Evolutionary conservation across 2,113 vertebrate species (phyloP).

Genomic region (Acrocephalus kingi): DNA sequence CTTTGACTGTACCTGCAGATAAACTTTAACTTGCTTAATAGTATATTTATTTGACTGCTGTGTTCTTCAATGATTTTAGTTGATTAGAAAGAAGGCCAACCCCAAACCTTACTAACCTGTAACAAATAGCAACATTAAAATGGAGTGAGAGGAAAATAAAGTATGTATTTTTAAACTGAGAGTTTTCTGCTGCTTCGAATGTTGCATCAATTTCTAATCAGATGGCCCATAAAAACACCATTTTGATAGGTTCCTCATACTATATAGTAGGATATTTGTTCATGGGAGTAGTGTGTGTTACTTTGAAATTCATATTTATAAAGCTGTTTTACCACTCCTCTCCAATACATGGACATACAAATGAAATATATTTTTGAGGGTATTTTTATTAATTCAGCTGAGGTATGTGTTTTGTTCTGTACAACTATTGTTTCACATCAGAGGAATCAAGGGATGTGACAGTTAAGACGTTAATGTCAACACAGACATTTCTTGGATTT

Average conservation of each 20-base stretch:
- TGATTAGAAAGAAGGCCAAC: neutral
- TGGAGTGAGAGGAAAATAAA: neutral
- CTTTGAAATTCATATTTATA: neutral
- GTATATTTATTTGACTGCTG: slow-evolving; percentile 31
- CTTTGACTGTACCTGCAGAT: slow-evolving; percentile 28
- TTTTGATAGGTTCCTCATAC: neutral
- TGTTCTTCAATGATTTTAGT: slow-evolving; percentile 27
- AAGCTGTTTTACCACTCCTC: neutral
- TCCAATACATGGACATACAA: neutral
- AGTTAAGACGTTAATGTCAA: neutral
- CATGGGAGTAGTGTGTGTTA: neutral
- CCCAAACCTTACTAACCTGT: neutral
- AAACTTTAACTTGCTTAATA: slow-evolving; percentile 37
- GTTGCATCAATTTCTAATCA: neutral
- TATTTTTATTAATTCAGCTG: neutral
- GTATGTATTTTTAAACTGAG: neutral
- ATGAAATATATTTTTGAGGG: neutral
- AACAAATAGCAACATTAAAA: neutral
- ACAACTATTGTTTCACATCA: neutral
- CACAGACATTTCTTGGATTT: neutral
- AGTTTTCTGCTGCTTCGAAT: neutral
- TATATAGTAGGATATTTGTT: neutral
- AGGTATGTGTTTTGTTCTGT: neutral
- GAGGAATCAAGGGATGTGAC: neutral
- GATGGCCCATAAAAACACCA: neutral